phyloP scores from a whole-genome alignment of 2,888 invertebrate species.

The Hemicrepidius hirtus region DNA sequence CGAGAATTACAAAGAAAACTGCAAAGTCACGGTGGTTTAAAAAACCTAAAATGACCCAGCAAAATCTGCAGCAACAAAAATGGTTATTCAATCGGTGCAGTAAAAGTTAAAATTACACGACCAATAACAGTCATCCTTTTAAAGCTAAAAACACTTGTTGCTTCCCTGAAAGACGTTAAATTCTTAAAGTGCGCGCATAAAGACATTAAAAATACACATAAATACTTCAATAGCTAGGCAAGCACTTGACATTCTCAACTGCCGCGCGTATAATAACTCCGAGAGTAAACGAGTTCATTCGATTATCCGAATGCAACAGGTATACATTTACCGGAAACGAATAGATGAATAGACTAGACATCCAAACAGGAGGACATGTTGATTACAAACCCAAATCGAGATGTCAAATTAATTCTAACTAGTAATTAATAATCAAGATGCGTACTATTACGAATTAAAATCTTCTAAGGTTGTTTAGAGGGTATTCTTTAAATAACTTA shows the following conservation, averaged over 20 bases:
- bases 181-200: constrained; percentile 28
- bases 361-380: constrained; percentile 10
- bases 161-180: constrained; percentile 39
- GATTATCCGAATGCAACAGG: constrained; percentile 52
- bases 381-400: not conserved
- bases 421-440: not conserved
- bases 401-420: not conserved
- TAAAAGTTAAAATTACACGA: constrained; percentile 2
- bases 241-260: constrained; percentile 44
- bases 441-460: not conserved
- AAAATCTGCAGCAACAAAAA: constrained; percentile 1
- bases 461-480: too few species aligned
- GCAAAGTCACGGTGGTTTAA: constrained; percentile 25
- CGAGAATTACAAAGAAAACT: constrained; percentile 12
- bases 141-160: constrained; percentile 48
- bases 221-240: constrained; percentile 69
- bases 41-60: constrained; percentile 21
- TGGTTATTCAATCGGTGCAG: not conserved
- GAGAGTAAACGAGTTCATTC: constrained; percentile 48
- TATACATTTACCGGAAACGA: constrained; percentile 39
- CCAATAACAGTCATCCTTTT: not conserved
- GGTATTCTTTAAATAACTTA: too few species aligned
- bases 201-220: constrained; percentile 43
- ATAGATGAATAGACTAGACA: constrained; percentile 20
- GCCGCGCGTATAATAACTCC: constrained; percentile 38